Evolutionary conservation across 2,797 vertebrate genomes (phyloP), one percentile per base, ranked within the genome.

Genomic region (Malacoctenus gilli): DNA sequence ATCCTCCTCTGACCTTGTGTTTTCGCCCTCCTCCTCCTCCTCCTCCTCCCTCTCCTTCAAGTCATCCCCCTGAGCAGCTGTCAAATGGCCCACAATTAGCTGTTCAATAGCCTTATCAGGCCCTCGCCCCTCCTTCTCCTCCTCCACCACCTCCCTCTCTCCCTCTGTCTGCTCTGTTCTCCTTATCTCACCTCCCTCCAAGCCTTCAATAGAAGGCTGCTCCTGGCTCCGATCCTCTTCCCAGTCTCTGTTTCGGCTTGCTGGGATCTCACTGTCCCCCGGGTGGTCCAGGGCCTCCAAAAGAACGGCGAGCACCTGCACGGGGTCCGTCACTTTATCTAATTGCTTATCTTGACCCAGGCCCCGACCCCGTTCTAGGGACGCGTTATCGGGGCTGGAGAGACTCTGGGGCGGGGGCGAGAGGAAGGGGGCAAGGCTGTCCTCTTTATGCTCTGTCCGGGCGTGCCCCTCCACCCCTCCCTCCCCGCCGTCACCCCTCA

Each of bases 231-330:
- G 69, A 68, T 83, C 80, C 65, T 75, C 83, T 57, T 57, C 72
- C 77, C 68, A 68, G 69, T 83, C 72, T 68, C 67, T 80, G 66
- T 46, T 59, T 37, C 60, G 66, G 62, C 77, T 75, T 32, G 22
- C 41, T 38, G 67, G 75, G 56, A 57, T 62, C 46, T 79, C 54
- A 12, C 70, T 34, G 42, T 84, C 72, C 69, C 46, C 67, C 7
- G 75, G 81, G 68, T 83, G 84, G 63, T 92, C 91, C 31, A 95
- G 87, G 6, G 93, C 91, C 75, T 94, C 90, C 58, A 95, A 77
- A 39, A 97, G 90, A 34, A 94, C 85, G 1, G 92, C 92, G 34
- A 96, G 86, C 65, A 90, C 89, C 80, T 86, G 87, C 47, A 65
- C 86, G 31, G 94, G 91, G 75, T 93, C 92, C 56, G 85, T 68